Conservation (phyloP, 2,797 vertebrate genomes). For the Petrocephalus sullivani region DNA sequence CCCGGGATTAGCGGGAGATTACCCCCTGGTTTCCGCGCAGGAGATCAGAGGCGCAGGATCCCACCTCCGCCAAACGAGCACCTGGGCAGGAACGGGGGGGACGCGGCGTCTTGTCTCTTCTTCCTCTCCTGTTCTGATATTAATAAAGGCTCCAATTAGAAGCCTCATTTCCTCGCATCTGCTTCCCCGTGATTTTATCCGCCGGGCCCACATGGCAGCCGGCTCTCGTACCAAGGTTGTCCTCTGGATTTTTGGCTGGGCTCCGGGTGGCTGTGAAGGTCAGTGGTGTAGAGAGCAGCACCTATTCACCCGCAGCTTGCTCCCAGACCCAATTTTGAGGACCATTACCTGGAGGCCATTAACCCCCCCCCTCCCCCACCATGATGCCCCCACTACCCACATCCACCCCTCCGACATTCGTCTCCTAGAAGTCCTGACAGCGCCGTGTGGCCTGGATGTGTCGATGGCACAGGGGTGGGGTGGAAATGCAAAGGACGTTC, state of each 20-base stretch:
- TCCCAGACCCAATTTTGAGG: constrained; percentile 43
- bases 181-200: constrained; percentile 45
- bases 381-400: neutral
- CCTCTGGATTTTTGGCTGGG: constrained; percentile 29
- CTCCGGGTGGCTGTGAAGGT: constrained; percentile 56
- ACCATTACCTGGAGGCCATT: constrained; percentile 56
- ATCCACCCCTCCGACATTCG: neutral
- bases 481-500: neutral
- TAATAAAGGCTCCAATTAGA: constrained; percentile 60
- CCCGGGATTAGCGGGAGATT: neutral
- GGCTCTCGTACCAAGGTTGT: constrained; percentile 30
- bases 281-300: constrained; percentile 30
- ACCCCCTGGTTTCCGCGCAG: neutral
- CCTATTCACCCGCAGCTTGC: neutral
- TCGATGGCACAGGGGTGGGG: neutral
- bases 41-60: neutral
- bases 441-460: neutral
- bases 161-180: constrained; percentile 62
- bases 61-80: constrained; percentile 34
- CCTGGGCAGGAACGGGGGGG: neutral
- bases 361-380: constrained; percentile 10
- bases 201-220: constrained; percentile 46
- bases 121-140: constrained; percentile 38
- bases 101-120: constrained; percentile 17
- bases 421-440: neutral